Conservation (phyloP, 2,113 vertebrate species). For the Cyphomyrus plagiostoma region DNA sequence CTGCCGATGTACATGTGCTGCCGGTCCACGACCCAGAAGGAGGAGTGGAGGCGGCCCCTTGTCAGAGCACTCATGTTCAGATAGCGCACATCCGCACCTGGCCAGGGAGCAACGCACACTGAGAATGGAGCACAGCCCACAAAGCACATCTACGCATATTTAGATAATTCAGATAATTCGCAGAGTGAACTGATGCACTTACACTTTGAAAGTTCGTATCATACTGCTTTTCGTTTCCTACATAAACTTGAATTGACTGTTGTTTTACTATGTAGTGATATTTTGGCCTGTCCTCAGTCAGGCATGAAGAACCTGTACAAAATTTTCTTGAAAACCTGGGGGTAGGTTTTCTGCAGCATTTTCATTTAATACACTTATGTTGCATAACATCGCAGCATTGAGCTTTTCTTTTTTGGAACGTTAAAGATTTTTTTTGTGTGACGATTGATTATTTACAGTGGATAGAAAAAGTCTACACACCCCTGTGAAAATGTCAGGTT, state of each 20-base stretch:
- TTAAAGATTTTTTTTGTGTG: background rate
- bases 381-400: background rate
- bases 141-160: background rate
- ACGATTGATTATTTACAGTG: background rate
- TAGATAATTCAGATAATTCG: background rate
- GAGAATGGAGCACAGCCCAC: background rate
- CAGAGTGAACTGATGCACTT: background rate
- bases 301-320: background rate
- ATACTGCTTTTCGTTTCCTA: background rate
- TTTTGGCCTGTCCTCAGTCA: background rate
- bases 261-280: background rate
- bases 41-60: constrained; percentile 78
- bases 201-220: background rate
- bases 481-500: too few species aligned
- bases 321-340: background rate
- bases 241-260: background rate
- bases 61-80: constrained; percentile 85
- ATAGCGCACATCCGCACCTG: constrained; percentile 82
- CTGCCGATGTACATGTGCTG: constrained; percentile 90
- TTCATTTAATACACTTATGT: background rate
- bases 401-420: background rate
- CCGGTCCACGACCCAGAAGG: constrained; percentile 94
- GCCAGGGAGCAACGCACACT: constrained; percentile 10
- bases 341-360: background rate
- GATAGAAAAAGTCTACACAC: too few species aligned